Percentiles rank a stretch among this genome's conserved stretches.
Conservation (phyloP, 2,113 vertebrate genomes). For the Ibidorhyncha struthersii region DNA sequence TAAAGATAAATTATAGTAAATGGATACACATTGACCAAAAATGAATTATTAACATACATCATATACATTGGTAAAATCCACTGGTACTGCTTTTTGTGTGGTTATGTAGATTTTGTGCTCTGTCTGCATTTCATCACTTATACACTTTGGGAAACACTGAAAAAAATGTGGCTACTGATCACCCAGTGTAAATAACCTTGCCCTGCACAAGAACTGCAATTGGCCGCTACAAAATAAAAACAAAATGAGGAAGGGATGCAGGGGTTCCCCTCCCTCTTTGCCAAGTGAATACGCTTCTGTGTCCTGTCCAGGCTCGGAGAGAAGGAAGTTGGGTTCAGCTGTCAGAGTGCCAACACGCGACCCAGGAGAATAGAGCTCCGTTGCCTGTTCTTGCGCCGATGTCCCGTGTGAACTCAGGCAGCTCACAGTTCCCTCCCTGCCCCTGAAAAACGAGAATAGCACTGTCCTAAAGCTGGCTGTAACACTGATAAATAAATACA, state of each 20-base stretch:
- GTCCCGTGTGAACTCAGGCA: conserved; percentile 7
- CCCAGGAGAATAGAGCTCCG: neutral
- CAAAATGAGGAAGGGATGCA: conserved; percentile 25
- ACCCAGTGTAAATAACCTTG: conserved; percentile 3
- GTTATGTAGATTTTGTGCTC: neutral
- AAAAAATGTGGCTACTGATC: neutral
- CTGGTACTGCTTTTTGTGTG: neutral
- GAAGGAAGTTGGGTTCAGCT: conserved; percentile 25
- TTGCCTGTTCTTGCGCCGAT: neutral
- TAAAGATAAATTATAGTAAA: neutral
- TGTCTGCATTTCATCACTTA: conserved; percentile 16
- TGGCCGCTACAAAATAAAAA: neutral
- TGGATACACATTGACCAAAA: neutral
- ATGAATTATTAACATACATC: neutral
- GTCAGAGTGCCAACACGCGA: neutral
- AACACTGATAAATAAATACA: neutral
- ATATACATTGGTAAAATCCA: neutral
- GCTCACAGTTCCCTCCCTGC: neutral
- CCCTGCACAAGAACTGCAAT: neutral
- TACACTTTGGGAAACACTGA: neutral
- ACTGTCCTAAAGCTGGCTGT: neutral
- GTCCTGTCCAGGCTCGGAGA: neutral
- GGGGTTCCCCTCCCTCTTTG: neutral
- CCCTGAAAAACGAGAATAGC: neutral
- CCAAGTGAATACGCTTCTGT: neutral